A percentile compares a stretch with the other conserved stretches of the same genome.
Conservation (phyloP, 1,140 invertebrate species). For the Planococcus citri region DNA sequence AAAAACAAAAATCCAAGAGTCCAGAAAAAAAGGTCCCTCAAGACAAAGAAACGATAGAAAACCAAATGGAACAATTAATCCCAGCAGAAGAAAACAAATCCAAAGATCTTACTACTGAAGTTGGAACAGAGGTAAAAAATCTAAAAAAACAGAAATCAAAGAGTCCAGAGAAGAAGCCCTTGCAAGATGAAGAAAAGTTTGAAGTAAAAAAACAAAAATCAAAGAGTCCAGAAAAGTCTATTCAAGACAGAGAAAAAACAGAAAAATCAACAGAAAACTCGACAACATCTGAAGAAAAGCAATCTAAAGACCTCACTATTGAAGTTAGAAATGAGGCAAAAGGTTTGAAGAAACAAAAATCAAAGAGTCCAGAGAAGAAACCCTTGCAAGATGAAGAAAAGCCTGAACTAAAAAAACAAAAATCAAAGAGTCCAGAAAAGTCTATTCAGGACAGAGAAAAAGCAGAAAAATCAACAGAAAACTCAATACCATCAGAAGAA, state of each 20-base stretch:
- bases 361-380: conserved; percentile 20
- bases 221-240: background rate
- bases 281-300: too few relatives aligned
- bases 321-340: conserved; percentile 23
- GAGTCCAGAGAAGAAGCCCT: background rate
- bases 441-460: too few relatives aligned
- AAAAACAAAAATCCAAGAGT: conserved; percentile 18
- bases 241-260: conserved; percentile 12
- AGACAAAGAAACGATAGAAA: too few relatives aligned
- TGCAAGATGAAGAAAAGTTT: background rate
- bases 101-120: background rate
- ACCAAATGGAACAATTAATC: too few relatives aligned
- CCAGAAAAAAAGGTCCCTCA: too few relatives aligned
- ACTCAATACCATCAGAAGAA: too few relatives aligned
- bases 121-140: background rate
- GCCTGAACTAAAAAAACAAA: too few relatives aligned
- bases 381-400: background rate
- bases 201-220: conserved; percentile 11
- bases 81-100: conserved; percentile 3
- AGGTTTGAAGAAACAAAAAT: conserved; percentile 21
- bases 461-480: too few relatives aligned
- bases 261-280: background rate
- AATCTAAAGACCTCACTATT: conserved; percentile 23
- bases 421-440: too few relatives aligned
- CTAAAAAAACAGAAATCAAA: background rate